phyloP scores from a whole-genome alignment of 2,113 vertebrate species.

The Actenoides hombroni region DNA sequence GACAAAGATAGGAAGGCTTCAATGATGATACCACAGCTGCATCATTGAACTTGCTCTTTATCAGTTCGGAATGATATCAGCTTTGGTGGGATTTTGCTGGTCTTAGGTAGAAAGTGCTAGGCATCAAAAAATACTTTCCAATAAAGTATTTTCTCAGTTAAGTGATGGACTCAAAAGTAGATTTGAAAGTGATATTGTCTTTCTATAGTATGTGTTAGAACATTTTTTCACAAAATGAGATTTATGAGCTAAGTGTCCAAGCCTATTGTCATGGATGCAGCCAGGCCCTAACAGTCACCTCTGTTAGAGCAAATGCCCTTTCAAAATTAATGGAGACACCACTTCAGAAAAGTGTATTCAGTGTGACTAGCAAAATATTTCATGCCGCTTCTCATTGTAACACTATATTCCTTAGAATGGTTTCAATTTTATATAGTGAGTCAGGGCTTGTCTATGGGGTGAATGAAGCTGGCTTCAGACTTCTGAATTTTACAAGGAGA shows the following conservation, averaged over 20 bases:
- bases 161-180: neutral
- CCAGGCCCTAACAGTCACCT: neutral
- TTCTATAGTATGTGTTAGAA: neutral
- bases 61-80: neutral
- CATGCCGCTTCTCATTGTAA: neutral
- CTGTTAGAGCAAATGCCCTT: rapidly evolving
- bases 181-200: neutral
- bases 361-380: neutral
- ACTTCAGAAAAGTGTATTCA: neutral
- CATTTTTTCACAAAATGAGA: neutral
- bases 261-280: neutral
- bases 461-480: neutral
- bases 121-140: neutral
- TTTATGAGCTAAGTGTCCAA: neutral
- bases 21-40: neutral
- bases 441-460: neutral
- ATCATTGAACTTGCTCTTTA: neutral
- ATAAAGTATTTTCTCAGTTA: neutral
- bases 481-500: neutral
- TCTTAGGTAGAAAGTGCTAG: neutral
- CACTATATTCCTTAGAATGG: neutral
- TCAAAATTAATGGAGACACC: neutral
- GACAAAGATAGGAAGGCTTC: neutral
- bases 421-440: neutral
- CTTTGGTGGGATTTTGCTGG: neutral